Percentiles rank a stretch among this genome's conserved stretches.
Conservation (phyloP, 1,140 invertebrate species). For the Plectus sambesii region DNA sequence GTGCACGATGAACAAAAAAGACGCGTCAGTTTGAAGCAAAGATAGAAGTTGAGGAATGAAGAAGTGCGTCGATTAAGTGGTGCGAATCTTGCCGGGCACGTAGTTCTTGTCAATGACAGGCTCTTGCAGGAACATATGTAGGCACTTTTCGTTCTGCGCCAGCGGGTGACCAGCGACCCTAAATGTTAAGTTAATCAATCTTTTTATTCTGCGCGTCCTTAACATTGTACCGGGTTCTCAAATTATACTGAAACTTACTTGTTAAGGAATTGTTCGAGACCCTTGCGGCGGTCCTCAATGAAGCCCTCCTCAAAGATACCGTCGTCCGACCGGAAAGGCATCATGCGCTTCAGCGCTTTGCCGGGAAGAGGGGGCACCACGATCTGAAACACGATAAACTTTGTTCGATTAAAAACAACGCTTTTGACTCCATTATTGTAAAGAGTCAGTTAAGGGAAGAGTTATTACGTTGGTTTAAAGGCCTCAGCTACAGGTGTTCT, state of each 20-base stretch:
- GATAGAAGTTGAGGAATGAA: not conserved
- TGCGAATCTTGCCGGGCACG: slow-evolving; percentile 96
- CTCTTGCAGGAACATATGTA: slow-evolving; percentile 99
- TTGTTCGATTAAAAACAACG: slow-evolving; percentile 1
- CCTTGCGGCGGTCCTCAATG: slow-evolving; percentile 95
- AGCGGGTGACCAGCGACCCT: slow-evolving; percentile 98
- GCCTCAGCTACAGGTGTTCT: too few species aligned
- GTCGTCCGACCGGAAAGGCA: slow-evolving; percentile 94
- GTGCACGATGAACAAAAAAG: too few species aligned
- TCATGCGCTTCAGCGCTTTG: slow-evolving; percentile 93
- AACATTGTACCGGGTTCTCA: too few species aligned
- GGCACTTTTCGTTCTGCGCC: slow-evolving; percentile 95
- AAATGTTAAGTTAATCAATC: too few species aligned
- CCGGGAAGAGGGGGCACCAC: slow-evolving; percentile 92
- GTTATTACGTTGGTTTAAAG: too few species aligned
- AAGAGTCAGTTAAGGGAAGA: too few species aligned
- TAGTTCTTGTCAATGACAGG: slow-evolving; percentile 96
- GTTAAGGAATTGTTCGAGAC: slow-evolving; percentile 93
- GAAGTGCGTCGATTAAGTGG: slow-evolving; percentile 56
- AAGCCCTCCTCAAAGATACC: slow-evolving; percentile 99
- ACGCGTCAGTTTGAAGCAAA: too few species aligned
- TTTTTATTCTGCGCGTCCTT: too few species aligned
- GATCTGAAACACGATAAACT: slow-evolving; percentile 31
- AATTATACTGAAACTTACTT: slow-evolving; percentile 58
- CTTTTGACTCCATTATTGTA: slow-evolving; percentile 7